A percentile compares a stretch with the other conserved stretches of the same genome.
Evolutionary conservation across 2,888 invertebrate species (phyloP).

Genomic region (Lycophotia porphyrea): DNA sequence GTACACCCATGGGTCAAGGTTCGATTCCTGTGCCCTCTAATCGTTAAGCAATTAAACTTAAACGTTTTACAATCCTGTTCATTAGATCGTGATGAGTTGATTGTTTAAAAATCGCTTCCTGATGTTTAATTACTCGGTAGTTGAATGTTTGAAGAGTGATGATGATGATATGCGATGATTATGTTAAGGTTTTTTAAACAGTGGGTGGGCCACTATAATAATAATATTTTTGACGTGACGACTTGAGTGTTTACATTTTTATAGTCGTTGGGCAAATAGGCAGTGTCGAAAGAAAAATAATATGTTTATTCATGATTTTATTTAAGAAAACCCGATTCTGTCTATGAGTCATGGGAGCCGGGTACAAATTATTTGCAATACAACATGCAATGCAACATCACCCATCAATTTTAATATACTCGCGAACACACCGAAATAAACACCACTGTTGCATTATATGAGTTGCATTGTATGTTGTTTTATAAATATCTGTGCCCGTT

Average conservation of each 20-base stretch:
- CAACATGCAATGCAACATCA: not conserved
- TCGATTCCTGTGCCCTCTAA: slow-evolving; percentile 49
- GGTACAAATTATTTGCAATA: not conserved
- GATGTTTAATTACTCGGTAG: slow-evolving; percentile 55
- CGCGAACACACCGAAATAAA: not conserved
- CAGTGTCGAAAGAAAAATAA: not conserved
- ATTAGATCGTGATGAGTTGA: slow-evolving; percentile 56
- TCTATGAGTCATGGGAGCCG: not conserved
- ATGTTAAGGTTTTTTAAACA: slow-evolving; percentile 21
- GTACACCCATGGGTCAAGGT: slow-evolving; percentile 64
- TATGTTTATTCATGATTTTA: not conserved
- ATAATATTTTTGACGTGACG: slow-evolving; percentile 14
- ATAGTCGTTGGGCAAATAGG: not conserved
- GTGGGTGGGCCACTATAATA: slow-evolving; percentile 7
- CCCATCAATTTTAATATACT: not conserved
- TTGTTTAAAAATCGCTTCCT: slow-evolving; percentile 64
- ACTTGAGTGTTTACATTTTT: not conserved
- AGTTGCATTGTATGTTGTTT: not conserved
- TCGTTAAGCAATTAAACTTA: slow-evolving; percentile 51
- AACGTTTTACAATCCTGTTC: slow-evolving; percentile 45
- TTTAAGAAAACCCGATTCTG: not conserved
- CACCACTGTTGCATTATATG: not conserved
- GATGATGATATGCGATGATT: slow-evolving; percentile 5
- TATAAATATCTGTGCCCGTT: not conserved
- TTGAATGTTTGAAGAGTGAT: slow-evolving; percentile 32